Percentiles rank a stretch among this genome's conserved stretches.
Conservation (phyloP, 2,888 invertebrate genomes). For the Mythimna ferrago region DNA sequence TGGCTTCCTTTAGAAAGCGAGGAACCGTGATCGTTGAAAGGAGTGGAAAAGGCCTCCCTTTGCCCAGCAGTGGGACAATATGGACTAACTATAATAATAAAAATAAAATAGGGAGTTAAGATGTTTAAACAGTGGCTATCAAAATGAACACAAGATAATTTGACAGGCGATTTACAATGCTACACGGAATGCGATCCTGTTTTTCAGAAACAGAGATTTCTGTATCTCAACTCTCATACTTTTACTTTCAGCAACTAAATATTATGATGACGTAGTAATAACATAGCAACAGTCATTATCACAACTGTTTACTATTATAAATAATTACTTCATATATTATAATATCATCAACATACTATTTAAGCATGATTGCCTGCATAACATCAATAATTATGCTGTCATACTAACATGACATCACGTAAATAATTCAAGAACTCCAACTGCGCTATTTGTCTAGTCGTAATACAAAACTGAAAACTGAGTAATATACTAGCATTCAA, state of each 20-base stretch:
- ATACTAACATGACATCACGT: slow-evolving; percentile 19
- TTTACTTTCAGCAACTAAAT: background rate
- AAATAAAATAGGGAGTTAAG: too few relatives aligned
- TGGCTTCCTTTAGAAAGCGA: too few relatives aligned
- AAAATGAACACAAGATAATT: background rate
- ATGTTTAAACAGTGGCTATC: too few relatives aligned
- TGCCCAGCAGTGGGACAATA: too few relatives aligned
- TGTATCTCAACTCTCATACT: background rate
- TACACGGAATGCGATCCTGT: background rate
- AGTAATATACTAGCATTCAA: slow-evolving; percentile 24
- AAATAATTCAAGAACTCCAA: slow-evolving; percentile 37
- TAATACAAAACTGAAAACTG: slow-evolving; percentile 24
- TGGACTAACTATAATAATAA: too few relatives aligned
- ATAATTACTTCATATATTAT: slow-evolving; percentile 2
- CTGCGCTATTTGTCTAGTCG: slow-evolving; percentile 20
- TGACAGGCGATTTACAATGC: background rate
- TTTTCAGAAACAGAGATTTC: background rate
- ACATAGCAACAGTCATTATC: background rate
- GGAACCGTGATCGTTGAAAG: too few relatives aligned
- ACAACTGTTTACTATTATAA: background rate
- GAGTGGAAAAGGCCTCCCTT: too few relatives aligned
- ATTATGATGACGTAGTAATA: background rate
- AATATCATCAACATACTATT: slow-evolving; percentile 23
- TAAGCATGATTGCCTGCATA: slow-evolving; percentile 15
- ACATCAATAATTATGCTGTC: slow-evolving; percentile 34